Evolutionary conservation across 2,888 invertebrate species (phyloP).

Genomic region (Dicranocentrus wangi): DNA sequence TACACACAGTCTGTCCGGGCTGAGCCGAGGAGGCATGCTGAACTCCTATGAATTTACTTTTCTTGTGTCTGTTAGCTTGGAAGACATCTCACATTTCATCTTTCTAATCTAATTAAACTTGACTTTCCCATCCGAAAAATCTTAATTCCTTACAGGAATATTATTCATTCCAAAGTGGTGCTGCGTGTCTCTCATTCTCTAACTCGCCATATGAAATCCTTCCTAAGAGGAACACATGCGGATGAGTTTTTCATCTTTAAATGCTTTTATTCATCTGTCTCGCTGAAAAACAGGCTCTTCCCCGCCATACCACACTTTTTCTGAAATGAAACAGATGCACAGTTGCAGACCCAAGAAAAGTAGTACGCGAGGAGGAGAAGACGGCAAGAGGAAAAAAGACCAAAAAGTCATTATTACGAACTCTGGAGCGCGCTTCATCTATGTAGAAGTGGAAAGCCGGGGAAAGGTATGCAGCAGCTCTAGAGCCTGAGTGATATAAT

Average conservation of each 20-base stretch:
- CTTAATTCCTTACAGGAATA: slow-evolving; percentile 63
- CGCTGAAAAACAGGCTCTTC: not conserved
- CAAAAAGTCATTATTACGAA: slow-evolving; percentile 50
- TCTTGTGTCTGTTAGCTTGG: slow-evolving; percentile 46
- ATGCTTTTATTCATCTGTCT: slow-evolving; percentile 44
- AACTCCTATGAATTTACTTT: slow-evolving; percentile 55
- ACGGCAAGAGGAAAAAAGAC: slow-evolving; percentile 10
- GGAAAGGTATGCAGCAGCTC: slow-evolving; percentile 1
- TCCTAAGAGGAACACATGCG: slow-evolving; percentile 40
- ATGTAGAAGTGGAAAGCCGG: not conserved
- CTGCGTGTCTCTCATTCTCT: slow-evolving; percentile 32
- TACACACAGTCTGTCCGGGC: slow-evolving; percentile 14
- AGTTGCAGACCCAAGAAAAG: not conserved
- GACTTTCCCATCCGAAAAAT: slow-evolving; percentile 68
- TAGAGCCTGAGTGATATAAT: not conserved
- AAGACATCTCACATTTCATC: slow-evolving; percentile 67
- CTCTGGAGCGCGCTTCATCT: slow-evolving; percentile 18
- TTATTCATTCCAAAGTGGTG: slow-evolving; percentile 60
- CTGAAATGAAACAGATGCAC: slow-evolving; percentile 48
- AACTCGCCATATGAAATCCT: slow-evolving; percentile 6
- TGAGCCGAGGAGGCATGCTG: slow-evolving; percentile 37
- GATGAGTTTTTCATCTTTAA: slow-evolving; percentile 39
- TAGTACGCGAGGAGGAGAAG: slow-evolving; percentile 7
- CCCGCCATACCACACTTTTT: not conserved
- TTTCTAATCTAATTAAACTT: slow-evolving; percentile 69